Percentiles rank a stretch among this genome's conserved stretches.
These are phyloP conservation scores for Leucoma salicis DNA, from an alignment of 2,888 invertebrate genomes.

Conservation along the genomic window DNA sequence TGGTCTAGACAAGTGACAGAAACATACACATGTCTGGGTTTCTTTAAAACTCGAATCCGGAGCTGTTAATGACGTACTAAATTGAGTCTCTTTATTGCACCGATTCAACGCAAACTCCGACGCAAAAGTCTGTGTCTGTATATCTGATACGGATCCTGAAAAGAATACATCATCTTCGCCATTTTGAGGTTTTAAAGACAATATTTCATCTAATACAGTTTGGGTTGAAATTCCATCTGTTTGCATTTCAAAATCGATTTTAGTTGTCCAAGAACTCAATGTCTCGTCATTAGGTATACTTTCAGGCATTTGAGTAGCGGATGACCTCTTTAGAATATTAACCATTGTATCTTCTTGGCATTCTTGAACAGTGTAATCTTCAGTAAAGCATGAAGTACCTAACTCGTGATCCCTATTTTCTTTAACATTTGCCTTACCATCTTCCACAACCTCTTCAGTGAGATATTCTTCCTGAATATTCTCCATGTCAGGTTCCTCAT, in stretches of 20 bases:
- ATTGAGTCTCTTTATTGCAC: slow-evolving; percentile 56
- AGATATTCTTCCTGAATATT: background rate
- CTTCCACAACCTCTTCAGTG: background rate
- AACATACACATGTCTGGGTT: slow-evolving; percentile 66
- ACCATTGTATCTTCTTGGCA: background rate
- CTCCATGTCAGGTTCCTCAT: background rate
- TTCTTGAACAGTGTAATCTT: background rate
- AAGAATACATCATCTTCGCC: slow-evolving; percentile 67
- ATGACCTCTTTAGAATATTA: slow-evolving; percentile 59
- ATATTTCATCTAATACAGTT: slow-evolving; percentile 61
- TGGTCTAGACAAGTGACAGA: slow-evolving; percentile 51
- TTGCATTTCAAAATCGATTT: slow-evolving; percentile 38
- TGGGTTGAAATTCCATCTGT: slow-evolving; percentile 69
- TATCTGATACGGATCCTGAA: slow-evolving; percentile 64
- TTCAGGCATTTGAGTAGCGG: slow-evolving; percentile 58
- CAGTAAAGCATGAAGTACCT: background rate
- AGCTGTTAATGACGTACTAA: slow-evolving; percentile 40
- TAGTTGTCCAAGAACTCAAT: slow-evolving; percentile 46
- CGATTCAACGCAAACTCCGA: slow-evolving; percentile 58
- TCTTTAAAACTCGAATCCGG: slow-evolving; percentile 67
- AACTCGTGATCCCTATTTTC: background rate
- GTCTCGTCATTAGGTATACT: slow-evolving; percentile 59
- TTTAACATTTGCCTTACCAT: background rate
- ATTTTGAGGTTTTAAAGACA: slow-evolving; percentile 58
- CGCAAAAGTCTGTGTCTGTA: slow-evolving; percentile 70